phyloP scores from a whole-genome alignment of 1,140 invertebrate species.

The Ceratosolen solmsi region DNA sequence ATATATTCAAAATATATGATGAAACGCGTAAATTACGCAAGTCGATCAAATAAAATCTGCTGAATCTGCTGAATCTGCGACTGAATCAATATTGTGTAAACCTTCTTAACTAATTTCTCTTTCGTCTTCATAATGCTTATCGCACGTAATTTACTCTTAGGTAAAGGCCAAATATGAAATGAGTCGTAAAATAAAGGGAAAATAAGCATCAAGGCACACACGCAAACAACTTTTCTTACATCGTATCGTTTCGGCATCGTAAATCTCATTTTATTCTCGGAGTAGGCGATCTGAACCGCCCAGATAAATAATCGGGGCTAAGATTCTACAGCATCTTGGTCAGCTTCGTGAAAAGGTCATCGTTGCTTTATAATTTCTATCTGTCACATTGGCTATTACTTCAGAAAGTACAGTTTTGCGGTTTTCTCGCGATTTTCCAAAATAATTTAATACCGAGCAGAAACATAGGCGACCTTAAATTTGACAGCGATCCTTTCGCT shows the following conservation, averaged over 20 bases:
- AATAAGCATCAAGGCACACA: neutral
- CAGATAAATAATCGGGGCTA: neutral
- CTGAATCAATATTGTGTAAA: too few species aligned
- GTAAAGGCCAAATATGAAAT: neutral
- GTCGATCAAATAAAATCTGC: too few species aligned
- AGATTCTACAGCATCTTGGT: conserved; percentile 36
- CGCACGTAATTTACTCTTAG: neutral
- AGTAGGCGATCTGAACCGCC: neutral
- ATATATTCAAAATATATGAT: too few species aligned
- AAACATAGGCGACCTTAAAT: too few species aligned
- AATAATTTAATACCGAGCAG: too few species aligned
- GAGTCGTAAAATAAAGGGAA: neutral
- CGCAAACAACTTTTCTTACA: neutral
- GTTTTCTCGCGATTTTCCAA: too few species aligned
- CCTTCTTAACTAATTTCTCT: neutral
- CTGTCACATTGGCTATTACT: too few species aligned
- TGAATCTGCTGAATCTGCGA: too few species aligned
- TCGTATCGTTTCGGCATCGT: neutral
- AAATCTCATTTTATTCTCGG: conserved; percentile 42
- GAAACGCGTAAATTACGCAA: too few species aligned
- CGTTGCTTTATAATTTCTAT: neutral
- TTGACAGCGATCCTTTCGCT: too few species aligned
- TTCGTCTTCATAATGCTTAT: neutral
- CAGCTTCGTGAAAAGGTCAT: neutral
- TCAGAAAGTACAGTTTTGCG: too few species aligned